Percentiles rank a stretch among this genome's conserved stretches.
Conservation (phyloP, 2,888 invertebrate genomes). For the Pimpla rufipes region DNA sequence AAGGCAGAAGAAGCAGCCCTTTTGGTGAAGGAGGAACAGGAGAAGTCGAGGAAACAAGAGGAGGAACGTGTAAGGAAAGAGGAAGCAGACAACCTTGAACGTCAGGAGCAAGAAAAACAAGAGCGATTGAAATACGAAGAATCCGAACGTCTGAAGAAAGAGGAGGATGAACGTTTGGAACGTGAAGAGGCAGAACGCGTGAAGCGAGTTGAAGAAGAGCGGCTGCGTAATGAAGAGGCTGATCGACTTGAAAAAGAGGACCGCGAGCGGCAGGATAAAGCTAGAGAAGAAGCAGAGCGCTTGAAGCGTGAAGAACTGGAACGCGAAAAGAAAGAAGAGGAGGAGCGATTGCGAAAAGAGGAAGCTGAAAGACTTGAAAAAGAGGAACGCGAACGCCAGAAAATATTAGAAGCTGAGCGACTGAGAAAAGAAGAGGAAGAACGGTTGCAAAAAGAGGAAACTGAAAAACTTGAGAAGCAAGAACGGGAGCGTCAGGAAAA, state of each 20-base stretch:
- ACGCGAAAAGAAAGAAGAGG: conserved; percentile 52
- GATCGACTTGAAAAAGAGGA: conserved; percentile 66
- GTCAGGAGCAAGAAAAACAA: conserved; percentile 20
- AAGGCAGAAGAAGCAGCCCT: background rate
- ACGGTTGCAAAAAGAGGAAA: conserved; percentile 76
- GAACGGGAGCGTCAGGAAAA: conserved; percentile 61
- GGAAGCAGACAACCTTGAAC: conserved; percentile 64
- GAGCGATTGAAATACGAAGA: conserved; percentile 45
- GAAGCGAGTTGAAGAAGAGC: conserved; percentile 65
- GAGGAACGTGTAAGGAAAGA: conserved; percentile 45
- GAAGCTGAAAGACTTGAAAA: conserved; percentile 67
- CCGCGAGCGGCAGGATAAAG: conserved; percentile 67
- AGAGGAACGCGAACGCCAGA: conserved; percentile 76
- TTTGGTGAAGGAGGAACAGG: conserved; percentile 29
- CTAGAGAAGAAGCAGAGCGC: conserved; percentile 52
- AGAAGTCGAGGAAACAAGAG: conserved; percentile 56
- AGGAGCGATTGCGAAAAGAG: conserved; percentile 67
- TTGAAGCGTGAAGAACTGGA: conserved; percentile 60
- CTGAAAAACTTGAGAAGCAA: conserved; percentile 56
- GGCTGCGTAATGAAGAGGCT: conserved; percentile 53
- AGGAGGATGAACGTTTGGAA: conserved; percentile 70
- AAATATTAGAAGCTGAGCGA: conserved; percentile 71
- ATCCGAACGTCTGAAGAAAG: conserved; percentile 44
- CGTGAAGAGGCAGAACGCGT: conserved; percentile 68
- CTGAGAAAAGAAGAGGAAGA: conserved; percentile 80